Conservation (phyloP, 2,888 invertebrate species). For the Mesodorylaimus sp. region DNA sequence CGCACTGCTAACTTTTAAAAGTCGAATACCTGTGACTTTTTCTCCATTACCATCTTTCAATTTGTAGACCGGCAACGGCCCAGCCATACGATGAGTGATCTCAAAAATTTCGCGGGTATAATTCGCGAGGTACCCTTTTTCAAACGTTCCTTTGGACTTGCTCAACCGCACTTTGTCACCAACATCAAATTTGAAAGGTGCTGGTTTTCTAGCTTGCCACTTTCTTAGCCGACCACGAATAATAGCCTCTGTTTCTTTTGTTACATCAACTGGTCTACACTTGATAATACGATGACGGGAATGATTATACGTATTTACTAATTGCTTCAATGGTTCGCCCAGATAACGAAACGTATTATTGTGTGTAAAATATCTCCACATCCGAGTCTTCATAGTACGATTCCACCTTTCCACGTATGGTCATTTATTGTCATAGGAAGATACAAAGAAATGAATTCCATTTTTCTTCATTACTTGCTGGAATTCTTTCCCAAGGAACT, state of each 20-base stretch:
- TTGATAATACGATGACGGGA: background rate
- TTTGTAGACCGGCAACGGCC: background rate
- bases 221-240: background rate
- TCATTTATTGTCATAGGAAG: background rate
- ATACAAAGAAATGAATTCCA: background rate
- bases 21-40: background rate
- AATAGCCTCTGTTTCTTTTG: background rate
- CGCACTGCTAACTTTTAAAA: no score
- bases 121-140: background rate
- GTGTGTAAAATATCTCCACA: background rate
- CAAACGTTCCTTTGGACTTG: background rate
- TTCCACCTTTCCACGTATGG: background rate
- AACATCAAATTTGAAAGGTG: background rate
- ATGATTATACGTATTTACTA: background rate
- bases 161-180: conserved; percentile 1
- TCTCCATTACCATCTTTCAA: background rate
- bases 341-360: conserved; percentile 1
- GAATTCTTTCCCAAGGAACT: background rate
- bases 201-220: background rate
- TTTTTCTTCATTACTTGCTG: background rate
- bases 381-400: background rate
- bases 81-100: background rate
- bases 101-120: background rate
- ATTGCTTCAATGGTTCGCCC: background rate
- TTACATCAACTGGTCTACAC: background rate